Evolutionary conservation across 2,113 vertebrate genomes (phyloP), one percentile per base, ranked within the genome.

Genomic region (Cynocephalus volans): DNA sequence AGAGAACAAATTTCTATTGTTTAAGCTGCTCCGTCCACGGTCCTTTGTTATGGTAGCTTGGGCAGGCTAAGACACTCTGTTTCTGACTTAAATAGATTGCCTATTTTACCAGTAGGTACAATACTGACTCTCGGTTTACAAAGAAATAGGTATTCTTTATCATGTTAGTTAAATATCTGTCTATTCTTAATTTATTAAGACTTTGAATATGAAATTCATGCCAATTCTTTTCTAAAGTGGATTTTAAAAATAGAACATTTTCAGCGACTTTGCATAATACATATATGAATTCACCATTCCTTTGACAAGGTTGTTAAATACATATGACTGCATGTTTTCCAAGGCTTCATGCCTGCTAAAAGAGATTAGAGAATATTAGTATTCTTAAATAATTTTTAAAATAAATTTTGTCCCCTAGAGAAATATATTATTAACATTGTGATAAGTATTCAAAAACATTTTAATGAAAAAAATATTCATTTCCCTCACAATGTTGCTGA

Each of bases 111-210:
- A 60, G 10, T 33, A 86, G 26, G 23, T 5, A 65, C 5, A 9
- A 19, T 2, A 48, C 1, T 24, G 9, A 48, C 3, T 33, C 0
- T 17, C 13, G 1, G 62, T 14, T 52, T 58, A 4, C 3, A 58
- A 87, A 23, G 6, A 88, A 52, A 50, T 8, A 33, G 24, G 14
- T 3, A 3, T 62, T 33, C 33, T 36, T 69, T 28, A 15, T 60
- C 21, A 23, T 17, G 19, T 31, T 50, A 33, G 21, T 12, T 50
- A 72, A 60, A 4, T 41, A 52, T 6, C 11, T 48, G 50, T 24
- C 6, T 54, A 24, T 15, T 65, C 73, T 12, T 28, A 60, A 11
- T 60, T 56, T 21, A 81, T 19, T 21, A n/a, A 12, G 19, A 75
- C 8, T 8, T 19, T 28, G 62, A 73, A 24, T 15, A 56, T 1